A percentile compares a stretch with the other conserved stretches of the same genome.
phyloP scores from a whole-genome alignment of 2,888 invertebrate species.

The Rapana venosa region DNA sequence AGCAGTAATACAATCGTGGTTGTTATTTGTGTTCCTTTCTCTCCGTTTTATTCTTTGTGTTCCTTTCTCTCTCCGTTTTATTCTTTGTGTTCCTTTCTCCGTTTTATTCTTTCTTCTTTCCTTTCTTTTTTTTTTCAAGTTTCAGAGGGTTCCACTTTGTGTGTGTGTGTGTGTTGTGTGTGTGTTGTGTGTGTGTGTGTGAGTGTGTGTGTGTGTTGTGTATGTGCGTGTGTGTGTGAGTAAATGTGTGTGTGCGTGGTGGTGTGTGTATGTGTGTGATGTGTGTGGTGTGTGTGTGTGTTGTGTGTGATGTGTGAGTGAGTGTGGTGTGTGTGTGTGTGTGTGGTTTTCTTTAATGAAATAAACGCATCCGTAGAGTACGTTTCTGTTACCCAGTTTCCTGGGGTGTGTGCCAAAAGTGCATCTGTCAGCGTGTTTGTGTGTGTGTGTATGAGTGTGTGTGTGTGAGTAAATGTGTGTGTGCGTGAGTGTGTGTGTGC shows the following conservation, averaged over 20 bases:
- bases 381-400: too few species aligned
- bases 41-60: background rate
- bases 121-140: background rate
- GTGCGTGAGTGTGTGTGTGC: background rate
- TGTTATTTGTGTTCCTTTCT: background rate
- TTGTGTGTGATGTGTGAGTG: background rate
- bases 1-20: background rate
- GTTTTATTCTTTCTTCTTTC: background rate
- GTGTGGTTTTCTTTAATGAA: background rate
- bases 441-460: background rate
- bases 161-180: too few species aligned
- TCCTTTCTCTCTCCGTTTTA: background rate
- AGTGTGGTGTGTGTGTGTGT: background rate
- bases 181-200: background rate
- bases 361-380: too few species aligned
- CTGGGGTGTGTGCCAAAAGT: background rate
- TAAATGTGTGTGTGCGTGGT: background rate
- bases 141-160: background rate
- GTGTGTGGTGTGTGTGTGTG: background rate
- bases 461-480: background rate
- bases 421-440: background rate
- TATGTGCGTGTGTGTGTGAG: too few species aligned
- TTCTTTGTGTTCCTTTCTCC: background rate
- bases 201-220: background rate
- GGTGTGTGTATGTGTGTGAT: background rate